Conservation (phyloP, 2,888 invertebrate species). For the Tetragonisca angustula region DNA sequence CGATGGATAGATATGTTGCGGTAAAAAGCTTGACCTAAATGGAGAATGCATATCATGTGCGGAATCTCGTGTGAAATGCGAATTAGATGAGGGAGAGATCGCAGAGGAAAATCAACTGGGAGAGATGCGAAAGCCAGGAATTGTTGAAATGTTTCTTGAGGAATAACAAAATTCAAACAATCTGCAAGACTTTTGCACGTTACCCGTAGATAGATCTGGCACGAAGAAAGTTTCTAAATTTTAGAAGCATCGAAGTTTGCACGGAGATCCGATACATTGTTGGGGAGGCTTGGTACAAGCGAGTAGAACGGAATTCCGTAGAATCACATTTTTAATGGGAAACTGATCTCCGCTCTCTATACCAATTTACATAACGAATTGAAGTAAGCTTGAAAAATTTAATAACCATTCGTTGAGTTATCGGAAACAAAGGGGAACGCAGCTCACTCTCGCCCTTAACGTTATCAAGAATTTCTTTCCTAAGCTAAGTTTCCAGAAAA, state of each 20-base stretch:
- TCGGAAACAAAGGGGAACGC: neutral
- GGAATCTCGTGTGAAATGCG: conserved; percentile 1
- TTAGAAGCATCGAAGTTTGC: neutral
- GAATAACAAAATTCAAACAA: neutral
- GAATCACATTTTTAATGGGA: neutral
- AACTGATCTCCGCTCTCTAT: neutral
- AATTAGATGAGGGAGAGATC: neutral
- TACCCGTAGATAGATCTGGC: too few species aligned
- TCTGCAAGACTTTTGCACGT: neutral
- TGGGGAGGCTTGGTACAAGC: neutral
- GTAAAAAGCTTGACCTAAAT: neutral
- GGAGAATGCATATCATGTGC: neutral
- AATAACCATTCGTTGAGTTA: neutral
- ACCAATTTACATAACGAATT: neutral
- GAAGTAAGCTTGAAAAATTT: neutral
- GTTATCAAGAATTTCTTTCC: neutral
- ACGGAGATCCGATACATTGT: neutral
- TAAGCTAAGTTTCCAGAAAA: neutral
- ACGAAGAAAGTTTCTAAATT: too few species aligned
- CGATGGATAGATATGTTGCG: neutral
- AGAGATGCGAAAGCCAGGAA: neutral
- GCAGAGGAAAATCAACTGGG: neutral
- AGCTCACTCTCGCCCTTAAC: conserved; percentile 6
- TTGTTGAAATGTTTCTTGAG: neutral
- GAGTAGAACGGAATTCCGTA: neutral